phyloP scores from a whole-genome alignment of 2,113 vertebrate species.

The Urocynchramus pylzowi region DNA sequence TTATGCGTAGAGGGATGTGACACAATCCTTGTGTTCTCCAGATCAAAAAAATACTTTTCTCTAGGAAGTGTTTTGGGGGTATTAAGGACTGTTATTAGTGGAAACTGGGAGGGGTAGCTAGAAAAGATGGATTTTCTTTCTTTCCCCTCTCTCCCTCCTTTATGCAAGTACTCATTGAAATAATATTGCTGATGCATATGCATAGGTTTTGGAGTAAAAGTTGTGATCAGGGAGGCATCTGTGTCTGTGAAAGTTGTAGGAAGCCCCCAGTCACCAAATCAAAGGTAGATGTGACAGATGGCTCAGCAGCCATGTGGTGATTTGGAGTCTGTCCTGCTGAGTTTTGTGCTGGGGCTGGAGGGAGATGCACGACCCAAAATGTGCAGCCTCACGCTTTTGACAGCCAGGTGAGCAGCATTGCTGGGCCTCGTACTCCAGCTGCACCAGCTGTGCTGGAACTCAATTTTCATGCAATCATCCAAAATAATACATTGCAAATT shows the following conservation, averaged over 20 bases:
- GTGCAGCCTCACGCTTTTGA: rapidly evolving
- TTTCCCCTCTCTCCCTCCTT: not conserved
- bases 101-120: not conserved
- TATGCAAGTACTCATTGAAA: not conserved
- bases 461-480: not conserved
- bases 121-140: not conserved
- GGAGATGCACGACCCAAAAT: rapidly evolving
- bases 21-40: not conserved
- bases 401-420: not conserved
- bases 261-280: not conserved
- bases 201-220: not conserved
- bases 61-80: not conserved
- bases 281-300: not conserved
- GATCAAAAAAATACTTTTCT: not conserved
- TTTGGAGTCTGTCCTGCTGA: not conserved
- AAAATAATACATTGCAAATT: rapidly evolving
- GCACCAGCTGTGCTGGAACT: rapidly evolving
- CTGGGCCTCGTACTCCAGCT: not conserved
- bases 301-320: not conserved
- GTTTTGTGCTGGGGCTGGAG: not conserved
- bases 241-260: not conserved
- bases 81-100: not conserved
- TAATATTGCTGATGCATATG: not conserved
- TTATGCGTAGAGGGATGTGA: not conserved
- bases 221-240: not conserved